A percentile compares a stretch with the other conserved stretches of the same genome.
These are phyloP conservation scores for Stomorhina lunata DNA, from an alignment of 2,888 invertebrate species.

Conservation along the genomic window DNA sequence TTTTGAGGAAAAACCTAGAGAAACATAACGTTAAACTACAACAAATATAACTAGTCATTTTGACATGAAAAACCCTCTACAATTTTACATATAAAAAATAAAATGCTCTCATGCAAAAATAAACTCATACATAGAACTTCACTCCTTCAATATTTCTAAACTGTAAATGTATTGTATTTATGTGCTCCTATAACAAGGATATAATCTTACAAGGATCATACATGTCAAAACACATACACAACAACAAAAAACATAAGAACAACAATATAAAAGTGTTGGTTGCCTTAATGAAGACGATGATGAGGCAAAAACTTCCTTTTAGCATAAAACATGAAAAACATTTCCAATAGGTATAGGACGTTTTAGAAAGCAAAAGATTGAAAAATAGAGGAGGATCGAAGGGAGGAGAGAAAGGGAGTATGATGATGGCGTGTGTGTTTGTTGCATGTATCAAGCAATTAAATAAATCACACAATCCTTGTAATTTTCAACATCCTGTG, in stretches of 20 bases:
- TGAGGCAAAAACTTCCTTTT: conserved; percentile 26
- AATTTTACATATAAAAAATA: conserved; percentile 28
- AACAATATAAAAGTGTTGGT: conserved; percentile 1
- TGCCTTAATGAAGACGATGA: conserved; percentile 21
- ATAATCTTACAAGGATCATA: conserved; percentile 51
- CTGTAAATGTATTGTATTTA: neutral
- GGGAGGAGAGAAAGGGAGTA: neutral
- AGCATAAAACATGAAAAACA: conserved; percentile 25
- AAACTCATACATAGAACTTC: neutral
- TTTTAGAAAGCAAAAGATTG: neutral
- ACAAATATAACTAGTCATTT: conserved; percentile 60
- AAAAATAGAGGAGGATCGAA: neutral
- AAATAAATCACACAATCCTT: conserved; percentile 63
- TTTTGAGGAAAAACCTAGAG: too few relatives aligned
- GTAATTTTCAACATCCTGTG: conserved; percentile 61
- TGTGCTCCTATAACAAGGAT: conserved; percentile 27
- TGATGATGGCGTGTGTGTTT: neutral
- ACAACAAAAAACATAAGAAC: neutral
- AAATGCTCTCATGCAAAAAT: neutral
- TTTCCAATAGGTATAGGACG: neutral
- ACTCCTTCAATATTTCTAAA: too few relatives aligned
- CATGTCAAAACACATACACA: conserved; percentile 29
- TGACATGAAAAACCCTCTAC: conserved; percentile 48
- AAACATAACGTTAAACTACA: conserved; percentile 42
- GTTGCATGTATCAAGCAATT: conserved; percentile 62